Percentiles rank a stretch among this genome's conserved stretches.
Evolutionary conservation across 1,140 invertebrate genomes (phyloP).

Genomic region (Grapholita molesta): DNA sequence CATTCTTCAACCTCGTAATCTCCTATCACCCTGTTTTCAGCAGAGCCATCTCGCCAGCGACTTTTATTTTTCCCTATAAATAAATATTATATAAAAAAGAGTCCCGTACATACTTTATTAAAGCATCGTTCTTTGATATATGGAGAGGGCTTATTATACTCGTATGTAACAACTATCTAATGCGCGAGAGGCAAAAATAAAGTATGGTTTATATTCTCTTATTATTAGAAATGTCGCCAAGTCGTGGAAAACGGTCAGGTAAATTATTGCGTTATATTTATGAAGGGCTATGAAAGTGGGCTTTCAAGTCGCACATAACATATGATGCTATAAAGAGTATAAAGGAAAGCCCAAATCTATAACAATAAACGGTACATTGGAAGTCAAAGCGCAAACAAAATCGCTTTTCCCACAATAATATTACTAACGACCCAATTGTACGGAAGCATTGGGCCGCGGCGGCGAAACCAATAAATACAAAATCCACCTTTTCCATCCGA

Average conservation of each 20-base stretch:
- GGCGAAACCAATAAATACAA: conserved; percentile 74
- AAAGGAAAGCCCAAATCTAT: conserved; percentile 59
- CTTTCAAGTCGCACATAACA: conserved; percentile 49
- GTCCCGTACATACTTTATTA: neutral
- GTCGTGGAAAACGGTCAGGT: conserved; percentile 24
- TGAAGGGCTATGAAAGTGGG: conserved; percentile 35
- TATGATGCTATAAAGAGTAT: conserved; percentile 55
- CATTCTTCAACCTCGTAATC: conserved; percentile 81
- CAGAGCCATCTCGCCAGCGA: conserved; percentile 63
- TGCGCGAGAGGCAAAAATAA: neutral
- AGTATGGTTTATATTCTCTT: neutral
- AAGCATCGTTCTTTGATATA: neutral
- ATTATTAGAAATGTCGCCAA: conserved; percentile 17
- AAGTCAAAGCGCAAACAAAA: conserved; percentile 73
- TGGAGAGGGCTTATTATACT: neutral
- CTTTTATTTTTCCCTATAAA: conserved; percentile 65
- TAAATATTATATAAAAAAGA: conserved; percentile 19
- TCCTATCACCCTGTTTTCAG: conserved; percentile 74
- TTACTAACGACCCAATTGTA: conserved; percentile 76
- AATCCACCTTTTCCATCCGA: conserved; percentile 59
- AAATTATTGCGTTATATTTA: conserved; percentile 33
- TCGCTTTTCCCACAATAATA: conserved; percentile 73
- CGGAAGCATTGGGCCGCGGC: conserved; percentile 61
- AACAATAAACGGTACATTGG: conserved; percentile 65
- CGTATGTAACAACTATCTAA: neutral